These are phyloP conservation scores for Idaea straminata DNA, from an alignment of 2,888 invertebrate genomes.

Conservation along the genomic window DNA sequence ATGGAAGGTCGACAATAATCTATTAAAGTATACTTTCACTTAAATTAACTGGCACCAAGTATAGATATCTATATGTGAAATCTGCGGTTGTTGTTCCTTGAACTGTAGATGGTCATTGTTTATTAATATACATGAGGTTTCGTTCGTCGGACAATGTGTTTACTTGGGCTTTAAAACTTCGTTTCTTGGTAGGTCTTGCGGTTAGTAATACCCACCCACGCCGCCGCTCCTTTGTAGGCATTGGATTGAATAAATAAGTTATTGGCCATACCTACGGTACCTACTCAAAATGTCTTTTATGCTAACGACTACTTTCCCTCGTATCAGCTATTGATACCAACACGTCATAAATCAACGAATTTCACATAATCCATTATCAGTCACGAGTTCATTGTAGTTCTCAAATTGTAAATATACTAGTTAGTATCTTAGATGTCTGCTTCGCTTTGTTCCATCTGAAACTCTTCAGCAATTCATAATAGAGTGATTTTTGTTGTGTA, in stretches of 20 bases:
- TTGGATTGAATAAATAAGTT: not conserved
- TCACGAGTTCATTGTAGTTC: not conserved
- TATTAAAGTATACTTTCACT: not conserved
- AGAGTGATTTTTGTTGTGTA: conserved; percentile 21
- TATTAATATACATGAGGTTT: not conserved
- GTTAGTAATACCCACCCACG: not conserved
- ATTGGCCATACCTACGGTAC: not conserved
- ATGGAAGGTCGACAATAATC: not conserved
- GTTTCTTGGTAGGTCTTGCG: not conserved
- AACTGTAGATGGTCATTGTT: not conserved
- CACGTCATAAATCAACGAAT: not conserved
- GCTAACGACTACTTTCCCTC: not conserved
- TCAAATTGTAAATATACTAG: not conserved
- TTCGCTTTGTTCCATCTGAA: conserved; percentile 4
- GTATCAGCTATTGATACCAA: not conserved
- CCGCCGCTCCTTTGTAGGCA: not conserved
- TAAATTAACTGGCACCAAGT: not conserved
- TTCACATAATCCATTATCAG: not conserved
- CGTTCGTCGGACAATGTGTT: not conserved
- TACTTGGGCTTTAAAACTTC: not conserved
- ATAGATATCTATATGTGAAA: not conserved
- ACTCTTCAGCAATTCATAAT: conserved; percentile 1
- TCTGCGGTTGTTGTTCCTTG: not conserved
- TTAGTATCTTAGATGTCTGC: not conserved
- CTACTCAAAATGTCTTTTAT: not conserved